These are phyloP conservation scores for Criorhina ranunculi DNA, from an alignment of 2,888 invertebrate species.

Conservation along the genomic window DNA sequence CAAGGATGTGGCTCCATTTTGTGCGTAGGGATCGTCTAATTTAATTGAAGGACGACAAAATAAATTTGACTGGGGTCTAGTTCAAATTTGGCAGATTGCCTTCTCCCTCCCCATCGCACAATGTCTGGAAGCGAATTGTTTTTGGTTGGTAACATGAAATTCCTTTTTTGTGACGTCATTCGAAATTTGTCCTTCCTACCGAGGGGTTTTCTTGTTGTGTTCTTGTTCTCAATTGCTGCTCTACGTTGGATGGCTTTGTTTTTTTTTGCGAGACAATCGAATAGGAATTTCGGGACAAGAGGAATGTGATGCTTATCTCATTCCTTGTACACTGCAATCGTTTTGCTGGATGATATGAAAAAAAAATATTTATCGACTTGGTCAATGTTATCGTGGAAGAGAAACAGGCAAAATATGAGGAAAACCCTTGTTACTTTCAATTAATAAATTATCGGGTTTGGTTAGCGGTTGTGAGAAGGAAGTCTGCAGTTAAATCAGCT, in stretches of 20 bases:
- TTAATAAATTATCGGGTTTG: constrained; percentile 10
- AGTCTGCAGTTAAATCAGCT: not conserved
- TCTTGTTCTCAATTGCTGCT: not conserved
- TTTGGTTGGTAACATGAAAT: constrained; percentile 46
- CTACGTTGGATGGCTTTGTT: constrained; percentile 24
- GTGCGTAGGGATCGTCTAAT: not conserved
- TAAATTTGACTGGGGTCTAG: constrained; percentile 15
- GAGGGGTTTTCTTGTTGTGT: constrained; percentile 39
- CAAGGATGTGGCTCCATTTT: constrained; percentile 24
- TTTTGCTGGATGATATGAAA: constrained; percentile 9
- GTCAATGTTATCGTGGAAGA: constrained; percentile 4
- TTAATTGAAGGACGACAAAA: constrained; percentile 42
- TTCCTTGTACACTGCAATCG: constrained; percentile 7
- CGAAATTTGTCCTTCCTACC: constrained; percentile 38
- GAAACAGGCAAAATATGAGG: not conserved
- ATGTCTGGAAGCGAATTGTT: constrained; percentile 40
- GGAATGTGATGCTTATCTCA: constrained; percentile 49
- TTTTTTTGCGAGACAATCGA: constrained; percentile 35
- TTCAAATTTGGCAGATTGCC: constrained; percentile 38
- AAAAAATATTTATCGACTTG: constrained; percentile 22
- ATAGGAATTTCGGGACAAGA: constrained; percentile 44
- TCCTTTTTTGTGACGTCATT: constrained; percentile 68
- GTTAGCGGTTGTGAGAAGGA: not conserved
- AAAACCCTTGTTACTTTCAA: constrained; percentile 29
- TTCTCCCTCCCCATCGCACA: constrained; percentile 1